These are phyloP conservation scores for Zeuzera pyrina DNA, from an alignment of 2,888 invertebrate species.

Conservation along the genomic window DNA sequence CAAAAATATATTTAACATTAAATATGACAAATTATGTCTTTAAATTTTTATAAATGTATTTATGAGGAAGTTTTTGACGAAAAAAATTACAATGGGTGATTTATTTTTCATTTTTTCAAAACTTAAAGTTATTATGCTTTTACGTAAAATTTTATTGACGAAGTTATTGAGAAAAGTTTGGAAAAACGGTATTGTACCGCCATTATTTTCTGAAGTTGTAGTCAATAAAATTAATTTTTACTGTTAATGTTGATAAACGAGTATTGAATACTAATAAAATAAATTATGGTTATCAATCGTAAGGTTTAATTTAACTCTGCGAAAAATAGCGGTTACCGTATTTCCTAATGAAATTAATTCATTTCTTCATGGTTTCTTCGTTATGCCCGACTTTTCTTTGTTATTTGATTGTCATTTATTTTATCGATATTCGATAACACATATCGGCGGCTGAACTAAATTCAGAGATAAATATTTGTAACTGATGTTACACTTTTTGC, in stretches of 20 bases:
- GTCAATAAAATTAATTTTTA: conserved; percentile 17
- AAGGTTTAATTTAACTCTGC: conserved; percentile 20
- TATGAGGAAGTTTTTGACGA: too few species aligned
- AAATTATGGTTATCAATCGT: conserved; percentile 27
- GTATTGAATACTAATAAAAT: conserved; percentile 19
- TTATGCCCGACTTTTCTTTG: conserved; percentile 28
- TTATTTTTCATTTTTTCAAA: background rate
- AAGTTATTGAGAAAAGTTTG: background rate
- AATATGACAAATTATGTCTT: too few species aligned
- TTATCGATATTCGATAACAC: conserved; percentile 24
- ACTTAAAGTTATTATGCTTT: background rate
- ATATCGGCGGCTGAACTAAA: too few species aligned
- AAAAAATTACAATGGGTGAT: background rate
- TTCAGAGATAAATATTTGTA: too few species aligned
- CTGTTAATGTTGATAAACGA: conserved; percentile 20
- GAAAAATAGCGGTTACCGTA: conserved; percentile 20
- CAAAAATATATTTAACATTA: conserved; percentile 13
- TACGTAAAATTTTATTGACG: too few species aligned
- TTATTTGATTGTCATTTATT: conserved; percentile 39
- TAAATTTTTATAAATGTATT: too few species aligned
- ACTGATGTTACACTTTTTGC: too few species aligned
- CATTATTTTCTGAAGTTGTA: conserved; percentile 8
- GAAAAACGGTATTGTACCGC: conserved; percentile 5
- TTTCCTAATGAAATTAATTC: conserved; percentile 26
- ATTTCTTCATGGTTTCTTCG: conserved; percentile 33